These are phyloP conservation scores for Eurytoma adleriae DNA, from an alignment of 2,888 invertebrate species.

Conservation along the genomic window DNA sequence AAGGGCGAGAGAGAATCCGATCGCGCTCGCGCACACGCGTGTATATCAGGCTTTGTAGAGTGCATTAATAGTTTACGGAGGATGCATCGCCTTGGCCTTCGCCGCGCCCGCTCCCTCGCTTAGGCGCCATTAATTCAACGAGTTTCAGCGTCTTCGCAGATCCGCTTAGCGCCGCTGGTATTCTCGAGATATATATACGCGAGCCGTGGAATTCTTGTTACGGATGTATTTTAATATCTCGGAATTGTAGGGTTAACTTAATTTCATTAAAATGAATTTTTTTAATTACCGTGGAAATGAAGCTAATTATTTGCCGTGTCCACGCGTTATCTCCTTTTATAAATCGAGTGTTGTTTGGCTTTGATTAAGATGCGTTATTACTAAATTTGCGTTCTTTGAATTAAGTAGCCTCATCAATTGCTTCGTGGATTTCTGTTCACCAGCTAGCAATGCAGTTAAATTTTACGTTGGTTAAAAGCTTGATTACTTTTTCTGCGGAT, in stretches of 20 bases:
- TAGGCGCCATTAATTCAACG: slow-evolving; percentile 37
- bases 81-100: slow-evolving; percentile 19
- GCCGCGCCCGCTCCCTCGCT: neutral
- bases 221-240: slow-evolving; percentile 15
- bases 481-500: too few species aligned
- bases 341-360: too few species aligned
- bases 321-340: too few species aligned
- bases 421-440: too few species aligned
- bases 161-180: slow-evolving; percentile 31
- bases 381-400: too few species aligned
- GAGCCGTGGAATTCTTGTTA: slow-evolving; percentile 13
- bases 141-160: slow-evolving; percentile 44
- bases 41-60: neutral
- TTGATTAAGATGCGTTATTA: too few species aligned
- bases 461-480: too few species aligned
- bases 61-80: slow-evolving; percentile 45
- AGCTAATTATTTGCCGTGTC: too few species aligned
- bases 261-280: too few species aligned
- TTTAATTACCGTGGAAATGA: too few species aligned
- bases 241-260: neutral
- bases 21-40: neutral
- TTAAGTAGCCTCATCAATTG: too few species aligned
- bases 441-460: too few species aligned
- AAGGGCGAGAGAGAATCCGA: neutral
- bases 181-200: slow-evolving; percentile 9